Evolutionary conservation across 2,888 invertebrate genomes (phyloP).

Genomic region (Adelognathus sp.): DNA sequence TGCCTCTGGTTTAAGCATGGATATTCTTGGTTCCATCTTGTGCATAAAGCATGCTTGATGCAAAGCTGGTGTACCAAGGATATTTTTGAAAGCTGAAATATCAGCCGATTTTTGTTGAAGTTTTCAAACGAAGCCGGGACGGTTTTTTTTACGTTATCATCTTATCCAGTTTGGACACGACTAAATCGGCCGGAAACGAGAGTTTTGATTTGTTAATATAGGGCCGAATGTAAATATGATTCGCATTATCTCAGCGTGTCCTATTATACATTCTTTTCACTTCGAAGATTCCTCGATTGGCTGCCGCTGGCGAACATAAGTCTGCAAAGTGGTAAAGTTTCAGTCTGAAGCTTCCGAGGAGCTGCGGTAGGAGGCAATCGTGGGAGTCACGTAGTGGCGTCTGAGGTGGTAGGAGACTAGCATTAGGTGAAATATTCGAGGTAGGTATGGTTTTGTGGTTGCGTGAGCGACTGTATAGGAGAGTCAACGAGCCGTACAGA

Average conservation of each 20-base stretch:
- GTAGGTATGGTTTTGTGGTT: constrained; percentile 20
- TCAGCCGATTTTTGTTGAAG: no score
- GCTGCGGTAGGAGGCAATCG: not conserved
- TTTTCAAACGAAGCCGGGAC: no score
- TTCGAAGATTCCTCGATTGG: not conserved
- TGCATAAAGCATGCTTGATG: no score
- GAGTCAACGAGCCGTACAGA: constrained; percentile 26
- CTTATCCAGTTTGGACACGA: no score
- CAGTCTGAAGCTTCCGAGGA: not conserved
- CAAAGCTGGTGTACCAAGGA: no score
- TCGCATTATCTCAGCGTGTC: not conserved
- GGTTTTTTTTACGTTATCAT: no score
- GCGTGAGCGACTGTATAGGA: constrained; percentile 2
- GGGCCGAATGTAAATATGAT: no score
- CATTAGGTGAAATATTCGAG: not conserved
- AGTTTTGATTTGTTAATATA: no score
- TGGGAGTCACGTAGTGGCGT: not conserved
- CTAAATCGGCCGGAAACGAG: no score
- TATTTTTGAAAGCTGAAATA: no score
- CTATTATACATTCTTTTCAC: not conserved
- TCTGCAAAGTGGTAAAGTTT: not conserved
- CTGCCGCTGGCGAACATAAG: not conserved
- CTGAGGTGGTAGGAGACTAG: not conserved
- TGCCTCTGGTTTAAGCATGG: no score
- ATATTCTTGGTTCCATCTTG: no score